Evolutionary conservation across 2,888 invertebrate genomes (phyloP), one percentile per base, ranked within the genome.

Genomic region (Drosophila paucipuncta): DNA sequence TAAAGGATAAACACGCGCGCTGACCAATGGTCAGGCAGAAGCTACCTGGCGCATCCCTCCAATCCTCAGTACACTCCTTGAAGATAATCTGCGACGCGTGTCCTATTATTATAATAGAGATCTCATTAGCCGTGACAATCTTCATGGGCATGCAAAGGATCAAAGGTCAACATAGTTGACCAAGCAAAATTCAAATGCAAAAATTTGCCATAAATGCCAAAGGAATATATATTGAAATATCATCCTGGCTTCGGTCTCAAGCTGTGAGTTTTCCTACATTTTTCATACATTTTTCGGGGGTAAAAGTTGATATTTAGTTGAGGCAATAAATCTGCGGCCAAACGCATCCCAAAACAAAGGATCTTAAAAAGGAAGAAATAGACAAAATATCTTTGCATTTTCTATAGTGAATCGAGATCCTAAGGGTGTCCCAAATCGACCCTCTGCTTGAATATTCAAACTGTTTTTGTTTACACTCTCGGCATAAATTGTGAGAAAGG

Each of bases 281-380:
- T 10, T 41, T 28, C 39, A n/a, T 62, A 47, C n/a, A n/a, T 7
- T 31, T 33, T 18, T 54, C 58, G 43, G 58, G 88, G 85, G 78
- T 78, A 71, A 76, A 76, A 79, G 65, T 76, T 76, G 61, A 67
- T 66, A 72, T 73, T 69, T 76, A 70, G 68, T 41, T 54, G 63
- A 75, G 68, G 82, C 89, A 88, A 89, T 88, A 91, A 90, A 90
- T 91, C 81, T 90, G 89, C 41, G 86, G 90, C 80, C 66, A 72
- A 76, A 75, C 77, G 72, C 76, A 78, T 72, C 78, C 77, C 76
- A 76, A 82, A 76, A 78, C 73, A 81, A 81, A 76, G 47, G 25
- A 61, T 39, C 67, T 25, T 50, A 73, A 82, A 73, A 78, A 67
- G 63, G 75, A 77, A 59, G 75, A 88, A 79, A 65, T 73, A 55